Base-by-base conservation (phyloP, 2,888 invertebrate genomes). In the Drosophila colorata region DNA sequence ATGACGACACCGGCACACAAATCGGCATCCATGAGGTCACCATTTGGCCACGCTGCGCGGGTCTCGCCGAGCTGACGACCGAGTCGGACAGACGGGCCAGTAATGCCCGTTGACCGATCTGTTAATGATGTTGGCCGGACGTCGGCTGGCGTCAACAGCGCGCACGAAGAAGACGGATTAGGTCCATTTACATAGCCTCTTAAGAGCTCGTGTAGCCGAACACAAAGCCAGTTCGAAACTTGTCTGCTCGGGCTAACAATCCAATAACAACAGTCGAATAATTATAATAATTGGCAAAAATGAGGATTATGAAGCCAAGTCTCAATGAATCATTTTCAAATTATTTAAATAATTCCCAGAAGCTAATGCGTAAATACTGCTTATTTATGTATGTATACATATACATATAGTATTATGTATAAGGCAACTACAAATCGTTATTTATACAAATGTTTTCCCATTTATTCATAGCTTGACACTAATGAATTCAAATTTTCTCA, bases 371-470 rank as follows among this genome's bases (percentile, higher is more conserved):
- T 40, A 47, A 38, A 38, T 43, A 9, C 9, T 20, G 8, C 1
- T 13, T 33, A 47, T 47, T 46, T 8, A 46, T 44, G 44, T 13
- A 55, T 25, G 31, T 41, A 7, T 11, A 28, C 25, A 2, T 6
- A 6, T 51, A 13, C 18, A 44, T 23, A 6, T 23, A 23, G n/a
- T n/a, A 5, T n/a, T 13, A 20, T 59, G 43, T n/a, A 40, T 31
- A 44, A 40, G 16, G 40, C 51, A 35, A 38, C 40, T 60, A 61
- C 49, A 66, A 58, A 61, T 59, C 44, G 55, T 60, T 78, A 69
- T 80, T 80, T 87, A 69, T 60, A 78, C 63, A 72, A 84, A 80
- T 75, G 66, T 66, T 69, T 70, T 52, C 49, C 7, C 68, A 57
- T 67, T 80, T 47, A 68, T 67, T 61, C 41, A 48, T 48, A 40